Evolutionary conservation across 2,797 vertebrate species (phyloP).

Genomic region (Nyctibius grandis): DNA sequence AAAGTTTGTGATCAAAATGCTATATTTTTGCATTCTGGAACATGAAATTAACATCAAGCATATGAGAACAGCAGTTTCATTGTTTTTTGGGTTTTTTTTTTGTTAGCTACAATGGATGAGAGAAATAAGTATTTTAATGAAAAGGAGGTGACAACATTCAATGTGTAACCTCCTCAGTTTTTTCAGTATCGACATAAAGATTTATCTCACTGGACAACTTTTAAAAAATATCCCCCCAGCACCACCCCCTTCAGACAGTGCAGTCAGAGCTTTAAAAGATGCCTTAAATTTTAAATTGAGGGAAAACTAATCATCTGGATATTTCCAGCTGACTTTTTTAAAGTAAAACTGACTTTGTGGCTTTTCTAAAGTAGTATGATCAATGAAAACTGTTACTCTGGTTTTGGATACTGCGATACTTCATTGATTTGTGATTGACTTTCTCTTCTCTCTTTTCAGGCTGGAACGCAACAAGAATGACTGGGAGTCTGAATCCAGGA

Average conservation of each 20-base stretch:
- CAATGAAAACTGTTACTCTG: not conserved
- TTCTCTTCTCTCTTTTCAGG: slow-evolving; percentile 65
- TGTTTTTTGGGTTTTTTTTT: too few relatives aligned
- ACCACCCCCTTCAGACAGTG: not conserved
- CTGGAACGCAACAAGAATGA: slow-evolving; percentile 78
- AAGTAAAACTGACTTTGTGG: not conserved
- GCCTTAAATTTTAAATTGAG: not conserved
- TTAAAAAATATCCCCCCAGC: not conserved
- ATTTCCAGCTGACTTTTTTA: not conserved
- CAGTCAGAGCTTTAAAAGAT: not conserved
- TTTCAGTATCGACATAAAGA: not conserved
- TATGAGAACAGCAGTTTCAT: not conserved
- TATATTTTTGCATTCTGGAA: not conserved
- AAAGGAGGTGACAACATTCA: not conserved
- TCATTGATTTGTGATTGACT: not conserved
- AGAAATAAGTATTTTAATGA: not conserved
- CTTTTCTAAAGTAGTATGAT: not conserved
- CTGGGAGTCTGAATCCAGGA: slow-evolving; percentile 73
- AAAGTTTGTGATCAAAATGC: not conserved
- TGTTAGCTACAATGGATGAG: not conserved
- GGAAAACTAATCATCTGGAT: not conserved
- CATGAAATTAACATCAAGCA: not conserved
- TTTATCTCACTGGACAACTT: not conserved
- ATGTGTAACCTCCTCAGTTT: not conserved
- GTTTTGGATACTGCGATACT: not conserved